Base-by-base conservation (phyloP, 1,140 invertebrate species). In the Agrilus planipennis region DNA sequence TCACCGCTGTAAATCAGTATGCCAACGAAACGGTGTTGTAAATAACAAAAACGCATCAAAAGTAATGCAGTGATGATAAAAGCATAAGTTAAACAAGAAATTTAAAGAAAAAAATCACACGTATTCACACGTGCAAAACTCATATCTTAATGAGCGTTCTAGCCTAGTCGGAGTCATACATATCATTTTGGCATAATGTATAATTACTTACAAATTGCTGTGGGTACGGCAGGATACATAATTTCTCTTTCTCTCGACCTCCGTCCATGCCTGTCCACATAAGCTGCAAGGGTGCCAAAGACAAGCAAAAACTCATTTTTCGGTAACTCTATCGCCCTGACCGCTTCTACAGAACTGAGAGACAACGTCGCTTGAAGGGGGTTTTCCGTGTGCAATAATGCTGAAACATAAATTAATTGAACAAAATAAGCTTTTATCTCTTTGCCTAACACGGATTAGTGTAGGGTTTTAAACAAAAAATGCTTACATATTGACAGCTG, bases 221-320 rank as follows among this genome's bases (percentile, higher is more conserved):
- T 70, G 27, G 90, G 89, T 54, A 83, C 76, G 49, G 89, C 88
- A 23, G 93, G 94, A 72, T 97, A 98, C 89, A 98, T 96, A 35
- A 99, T 82, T 69, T 99, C 95, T 49, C 86, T 77, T 52, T 92
- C 84, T 32, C 95, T 69, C 30, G 85, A 91, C 57, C 93, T 88
- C 44, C 84, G 78, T 21, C 89, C 89, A 59, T 83, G 76, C 50
- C 78, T 68, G 67, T 97, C 92, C 4, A 99, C 93, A 68, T 96
- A 99, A 41, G 98, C 79, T 21, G 89, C 94, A 36, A 98, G 70
- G 40, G 88, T 88, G 60, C 81, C 80, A 71, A 90, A 92, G 44
- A 90, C 84, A 39, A 92, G 69, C 30, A 93, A 65, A 63, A 82
- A 90, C 68, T 93, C 89, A 17, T 79, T 78, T 40, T 77, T 68